Percentiles rank a stretch among this genome's conserved stretches.
phyloP scores from a whole-genome alignment of 2,888 invertebrate genomes.

The Xylophagus ater region DNA sequence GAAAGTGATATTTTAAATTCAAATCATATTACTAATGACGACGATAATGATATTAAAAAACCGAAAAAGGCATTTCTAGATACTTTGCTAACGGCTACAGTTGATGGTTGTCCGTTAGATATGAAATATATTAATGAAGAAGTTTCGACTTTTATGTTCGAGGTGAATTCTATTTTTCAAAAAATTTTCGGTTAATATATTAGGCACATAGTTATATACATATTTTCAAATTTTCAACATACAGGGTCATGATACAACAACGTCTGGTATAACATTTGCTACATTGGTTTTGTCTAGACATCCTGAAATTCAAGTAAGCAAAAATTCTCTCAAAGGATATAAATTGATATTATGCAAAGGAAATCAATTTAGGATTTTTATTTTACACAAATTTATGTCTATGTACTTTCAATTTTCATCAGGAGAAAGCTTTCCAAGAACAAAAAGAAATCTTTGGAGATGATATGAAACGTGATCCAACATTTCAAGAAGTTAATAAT shows the following conservation, averaged over 20 bases:
- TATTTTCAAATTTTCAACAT: no score
- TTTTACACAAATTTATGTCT: not conserved
- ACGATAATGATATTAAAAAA: constrained; percentile 10
- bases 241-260: constrained; percentile 50
- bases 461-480: constrained; percentile 26
- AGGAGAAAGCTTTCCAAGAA: constrained; percentile 42
- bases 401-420: constrained; percentile 16
- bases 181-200: no score
- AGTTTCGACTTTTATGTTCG: constrained; percentile 36
- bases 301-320: constrained; percentile 41
- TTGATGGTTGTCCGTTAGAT: constrained; percentile 27
- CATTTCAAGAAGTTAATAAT: constrained; percentile 27
- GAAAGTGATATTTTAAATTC: no score
- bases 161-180: constrained; percentile 24
- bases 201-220: no score
- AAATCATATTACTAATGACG: no score
- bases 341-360: not conserved
- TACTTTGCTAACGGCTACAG: constrained; percentile 26
- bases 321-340: not conserved
- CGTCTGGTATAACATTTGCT: constrained; percentile 45
- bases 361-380: no score
- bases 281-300: constrained; percentile 43
- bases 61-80: constrained; percentile 32
- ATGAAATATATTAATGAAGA: constrained; percentile 32
- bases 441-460: constrained; percentile 39